Evolutionary conservation across 2,888 invertebrate species (phyloP).

Genomic region (Epistrophe grossulariae): DNA sequence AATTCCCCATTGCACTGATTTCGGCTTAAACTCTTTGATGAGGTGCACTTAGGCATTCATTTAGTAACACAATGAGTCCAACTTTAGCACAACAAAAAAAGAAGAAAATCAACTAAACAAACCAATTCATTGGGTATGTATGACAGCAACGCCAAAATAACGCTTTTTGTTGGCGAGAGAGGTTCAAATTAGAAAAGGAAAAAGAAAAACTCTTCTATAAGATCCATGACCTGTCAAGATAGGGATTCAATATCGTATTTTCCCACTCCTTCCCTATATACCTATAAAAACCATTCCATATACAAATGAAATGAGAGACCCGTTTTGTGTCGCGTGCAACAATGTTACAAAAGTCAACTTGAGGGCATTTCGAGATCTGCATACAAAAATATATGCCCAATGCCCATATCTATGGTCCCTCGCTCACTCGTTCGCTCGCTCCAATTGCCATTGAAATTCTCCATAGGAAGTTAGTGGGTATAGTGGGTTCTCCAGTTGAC

Average conservation of each 20-base stretch:
- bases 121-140: slow-evolving; percentile 65
- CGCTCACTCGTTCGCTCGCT: not conserved
- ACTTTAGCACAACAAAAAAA: slow-evolving; percentile 29
- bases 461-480: slow-evolving; percentile 25
- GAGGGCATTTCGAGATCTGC: slow-evolving; percentile 63
- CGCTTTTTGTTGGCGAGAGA: not conserved
- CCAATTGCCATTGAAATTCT: slow-evolving; percentile 10
- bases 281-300: not conserved
- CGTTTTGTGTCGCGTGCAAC: slow-evolving; percentile 52
- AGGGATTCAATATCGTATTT: slow-evolving; percentile 38
- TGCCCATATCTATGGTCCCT: slow-evolving; percentile 24
- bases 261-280: slow-evolving; percentile 28
- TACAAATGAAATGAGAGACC: slow-evolving; percentile 9
- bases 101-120: not conserved
- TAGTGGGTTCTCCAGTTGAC: slow-evolving; percentile 1
- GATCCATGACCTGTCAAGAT: slow-evolving; percentile 55
- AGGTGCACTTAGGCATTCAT: slow-evolving; percentile 52
- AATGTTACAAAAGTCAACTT: slow-evolving; percentile 35
- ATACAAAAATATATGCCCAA: slow-evolving; percentile 42
- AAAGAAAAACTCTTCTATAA: slow-evolving; percentile 22
- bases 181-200: slow-evolving; percentile 41
- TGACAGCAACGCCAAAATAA: slow-evolving; percentile 45
- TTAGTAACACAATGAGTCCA: slow-evolving; percentile 45
- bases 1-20: slow-evolving; percentile 13
- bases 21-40: slow-evolving; percentile 57